Conservation (phyloP, 2,797 vertebrate species). For the Coracias cyanogaster region DNA sequence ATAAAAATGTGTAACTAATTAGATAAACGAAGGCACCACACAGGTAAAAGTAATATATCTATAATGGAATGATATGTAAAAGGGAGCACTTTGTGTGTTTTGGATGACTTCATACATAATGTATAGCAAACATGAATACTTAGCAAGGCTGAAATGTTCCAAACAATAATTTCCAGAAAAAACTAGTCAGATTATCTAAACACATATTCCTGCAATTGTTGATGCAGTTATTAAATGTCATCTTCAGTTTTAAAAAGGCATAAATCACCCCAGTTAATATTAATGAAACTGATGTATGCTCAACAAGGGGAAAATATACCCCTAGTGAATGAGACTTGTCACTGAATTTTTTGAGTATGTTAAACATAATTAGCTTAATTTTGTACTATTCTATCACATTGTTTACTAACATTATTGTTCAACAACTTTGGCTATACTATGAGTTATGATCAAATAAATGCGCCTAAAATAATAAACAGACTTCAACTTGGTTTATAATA, state of each 20-base stretch:
- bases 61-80: background rate
- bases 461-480: background rate
- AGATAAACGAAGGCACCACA: background rate
- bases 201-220: background rate
- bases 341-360: background rate
- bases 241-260: background rate
- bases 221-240: slow-evolving; percentile 4
- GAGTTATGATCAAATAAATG: background rate
- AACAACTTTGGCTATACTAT: background rate
- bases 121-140: background rate
- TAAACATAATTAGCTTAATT: background rate
- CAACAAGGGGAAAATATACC: background rate
- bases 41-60: background rate
- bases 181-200: background rate
- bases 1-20: background rate
- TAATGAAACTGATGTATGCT: background rate
- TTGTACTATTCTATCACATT: background rate
- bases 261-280: background rate
- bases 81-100: background rate
- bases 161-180: background rate
- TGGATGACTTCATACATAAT: background rate
- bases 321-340: background rate
- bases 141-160: background rate
- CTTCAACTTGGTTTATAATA: background rate
- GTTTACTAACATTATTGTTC: background rate